phyloP scores from a whole-genome alignment of 1,140 invertebrate species.

The Brachionus asplanchnoidis region DNA sequence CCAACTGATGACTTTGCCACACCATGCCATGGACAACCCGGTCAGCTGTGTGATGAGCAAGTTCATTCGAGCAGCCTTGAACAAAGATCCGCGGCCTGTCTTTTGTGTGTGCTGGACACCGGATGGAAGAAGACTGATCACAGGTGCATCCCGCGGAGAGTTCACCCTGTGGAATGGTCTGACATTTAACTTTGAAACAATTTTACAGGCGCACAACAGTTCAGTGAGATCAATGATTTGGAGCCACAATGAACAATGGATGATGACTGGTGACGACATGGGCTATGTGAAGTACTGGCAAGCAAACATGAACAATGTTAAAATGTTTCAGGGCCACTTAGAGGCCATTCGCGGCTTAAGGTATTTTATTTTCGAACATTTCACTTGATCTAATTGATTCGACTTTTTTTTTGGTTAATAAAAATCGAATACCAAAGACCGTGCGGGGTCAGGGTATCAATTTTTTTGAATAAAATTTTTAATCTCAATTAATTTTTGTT shows the following conservation, averaged over 20 bases:
- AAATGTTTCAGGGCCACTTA: conserved; percentile 99
- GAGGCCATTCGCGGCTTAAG: conserved; percentile 96
- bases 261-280: conserved; percentile 96
- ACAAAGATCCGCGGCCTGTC: conserved; percentile 98
- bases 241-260: conserved; percentile 98
- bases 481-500: conserved; percentile 42
- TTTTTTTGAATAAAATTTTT: conserved; percentile 14
- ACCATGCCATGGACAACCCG: conserved; percentile 82
- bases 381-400: conserved; percentile 35
- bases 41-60: conserved; percentile 90
- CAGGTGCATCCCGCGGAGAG: conserved; percentile 96
- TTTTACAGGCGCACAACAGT: conserved; percentile 96
- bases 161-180: conserved; percentile 99
- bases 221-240: conserved; percentile 97
- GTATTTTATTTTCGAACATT: conserved; percentile 57
- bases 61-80: conserved; percentile 96
- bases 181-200: conserved; percentile 99
- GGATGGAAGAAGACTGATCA: conserved; percentile 90
- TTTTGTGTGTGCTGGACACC: conserved; percentile 99
- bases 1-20: conserved; percentile 69
- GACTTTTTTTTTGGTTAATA: background rate
- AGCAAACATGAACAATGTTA: conserved; percentile 99
- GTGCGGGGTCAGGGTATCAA: background rate
- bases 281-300: conserved; percentile 99
- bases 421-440: conserved; percentile 4